Percentiles rank a stretch among this genome's conserved stretches.
phyloP scores from a whole-genome alignment of 2,888 invertebrate genomes.

The Coecobrya sp. region DNA sequence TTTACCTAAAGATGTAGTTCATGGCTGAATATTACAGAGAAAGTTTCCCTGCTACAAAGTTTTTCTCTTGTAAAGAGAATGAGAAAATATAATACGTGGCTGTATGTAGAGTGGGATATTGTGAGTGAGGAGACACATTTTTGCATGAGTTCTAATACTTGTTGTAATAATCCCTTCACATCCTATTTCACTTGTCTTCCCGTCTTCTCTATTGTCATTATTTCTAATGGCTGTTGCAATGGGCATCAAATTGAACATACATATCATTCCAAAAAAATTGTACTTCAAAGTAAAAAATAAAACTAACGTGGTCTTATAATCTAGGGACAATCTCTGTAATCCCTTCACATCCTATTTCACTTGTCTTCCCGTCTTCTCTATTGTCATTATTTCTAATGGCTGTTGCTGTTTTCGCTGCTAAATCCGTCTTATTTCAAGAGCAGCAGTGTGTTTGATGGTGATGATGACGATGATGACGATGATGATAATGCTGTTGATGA shows the following conservation, averaged over 20 bases:
- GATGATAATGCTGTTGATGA: background rate
- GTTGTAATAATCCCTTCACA: background rate
- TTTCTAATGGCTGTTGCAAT: constrained; percentile 2
- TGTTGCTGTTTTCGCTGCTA: background rate
- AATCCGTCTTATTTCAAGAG: background rate
- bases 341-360: constrained; percentile 7
- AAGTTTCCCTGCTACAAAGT: too few relatives aligned
- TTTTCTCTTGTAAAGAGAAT: too few relatives aligned
- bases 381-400: constrained; percentile 9
- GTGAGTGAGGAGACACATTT: background rate
- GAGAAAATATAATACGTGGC: too few relatives aligned
- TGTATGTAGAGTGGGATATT: background rate
- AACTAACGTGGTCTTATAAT: too few relatives aligned
- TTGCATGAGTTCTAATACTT: background rate
- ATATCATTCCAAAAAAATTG: too few relatives aligned
- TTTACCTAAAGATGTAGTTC: background rate
- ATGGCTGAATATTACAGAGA: too few relatives aligned
- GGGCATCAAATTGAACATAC: too few relatives aligned
- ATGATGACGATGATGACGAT: background rate
- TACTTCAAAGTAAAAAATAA: too few relatives aligned
- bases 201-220: background rate
- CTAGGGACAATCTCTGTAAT: too few relatives aligned
- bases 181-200: constrained; percentile 3
- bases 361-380: background rate
- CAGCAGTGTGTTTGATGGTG: background rate